A percentile compares a stretch with the other conserved stretches of the same genome.
phyloP scores from a whole-genome alignment of 2,888 invertebrate species.

The Keiferia lycopersicella region DNA sequence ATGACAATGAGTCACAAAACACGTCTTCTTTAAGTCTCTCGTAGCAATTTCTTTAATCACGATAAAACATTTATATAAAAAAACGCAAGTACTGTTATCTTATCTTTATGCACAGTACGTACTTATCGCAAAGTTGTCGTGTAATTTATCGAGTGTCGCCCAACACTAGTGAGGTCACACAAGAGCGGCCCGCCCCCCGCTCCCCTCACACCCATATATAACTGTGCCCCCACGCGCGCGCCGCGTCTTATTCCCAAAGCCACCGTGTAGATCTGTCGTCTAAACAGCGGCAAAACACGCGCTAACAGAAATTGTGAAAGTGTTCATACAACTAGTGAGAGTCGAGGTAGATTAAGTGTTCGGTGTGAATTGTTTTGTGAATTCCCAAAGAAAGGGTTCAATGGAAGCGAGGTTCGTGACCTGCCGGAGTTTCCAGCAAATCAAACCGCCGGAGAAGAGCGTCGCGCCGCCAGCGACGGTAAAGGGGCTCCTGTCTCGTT shows the following conservation, averaged over 20 bases:
- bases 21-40: not conserved
- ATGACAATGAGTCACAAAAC: not conserved
- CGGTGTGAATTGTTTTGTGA: slow-evolving; percentile 62
- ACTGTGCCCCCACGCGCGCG: slow-evolving; percentile 64
- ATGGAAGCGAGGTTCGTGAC: slow-evolving; percentile 82
- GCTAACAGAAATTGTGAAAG: slow-evolving; percentile 74
- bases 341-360: slow-evolving; percentile 60
- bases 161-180: slow-evolving; percentile 67
- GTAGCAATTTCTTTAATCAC: not conserved
- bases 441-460: slow-evolving; percentile 79
- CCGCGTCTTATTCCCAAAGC: slow-evolving; percentile 71
- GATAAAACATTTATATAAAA: not conserved
- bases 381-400: slow-evolving; percentile 71
- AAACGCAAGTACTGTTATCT: slow-evolving; percentile 7
- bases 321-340: slow-evolving; percentile 70
- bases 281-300: slow-evolving; percentile 60
- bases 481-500: slow-evolving; percentile 77
- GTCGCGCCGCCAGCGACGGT: slow-evolving; percentile 75
- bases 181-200: slow-evolving; percentile 39
- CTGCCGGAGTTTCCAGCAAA: slow-evolving; percentile 79
- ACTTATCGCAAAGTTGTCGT: not conserved
- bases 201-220: slow-evolving; percentile 52
- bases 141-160: slow-evolving; percentile 39
- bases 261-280: slow-evolving; percentile 60
- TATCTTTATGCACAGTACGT: not conserved